Evolutionary conservation across 1,140 invertebrate species (phyloP).

Genomic region (Helicoverpa zea): DNA sequence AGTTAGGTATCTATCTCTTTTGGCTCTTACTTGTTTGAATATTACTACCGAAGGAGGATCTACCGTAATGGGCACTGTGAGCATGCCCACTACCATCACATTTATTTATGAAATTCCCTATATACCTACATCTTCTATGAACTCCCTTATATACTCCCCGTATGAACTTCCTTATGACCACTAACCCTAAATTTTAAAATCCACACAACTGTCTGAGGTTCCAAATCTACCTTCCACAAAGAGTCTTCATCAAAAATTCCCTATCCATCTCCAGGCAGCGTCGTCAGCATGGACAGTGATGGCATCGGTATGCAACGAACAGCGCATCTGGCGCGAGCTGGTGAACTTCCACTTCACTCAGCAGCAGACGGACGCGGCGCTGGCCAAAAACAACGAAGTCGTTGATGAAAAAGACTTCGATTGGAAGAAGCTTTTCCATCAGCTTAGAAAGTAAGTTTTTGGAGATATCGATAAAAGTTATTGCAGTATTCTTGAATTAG

Average conservation of each 20-base stretch:
- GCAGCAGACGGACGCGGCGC: slow-evolving; percentile 92
- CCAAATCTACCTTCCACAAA: neutral
- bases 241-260: neutral
- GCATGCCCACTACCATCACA: too few relatives aligned
- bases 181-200: neutral
- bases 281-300: slow-evolving; percentile 90
- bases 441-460: slow-evolving; percentile 89
- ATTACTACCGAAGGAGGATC: too few relatives aligned
- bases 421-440: slow-evolving; percentile 92
- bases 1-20: too few relatives aligned
- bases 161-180: too few relatives aligned
- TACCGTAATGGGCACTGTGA: too few relatives aligned
- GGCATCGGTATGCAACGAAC: slow-evolving; percentile 94
- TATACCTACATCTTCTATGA: too few relatives aligned
- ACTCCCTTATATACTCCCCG: too few relatives aligned
- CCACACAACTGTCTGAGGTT: neutral
- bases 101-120: too few relatives aligned
- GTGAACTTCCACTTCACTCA: slow-evolving; percentile 97
- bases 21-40: too few relatives aligned
- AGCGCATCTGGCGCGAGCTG: slow-evolving; percentile 96
- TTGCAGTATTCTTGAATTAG: too few relatives aligned
- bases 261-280: slow-evolving; percentile 73
- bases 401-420: slow-evolving; percentile 81
- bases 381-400: slow-evolving; percentile 66
- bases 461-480: neutral